Evolutionary conservation across 2,888 invertebrate genomes (phyloP), one percentile per base, ranked within the genome.

Genomic region (Syritta pipiens): DNA sequence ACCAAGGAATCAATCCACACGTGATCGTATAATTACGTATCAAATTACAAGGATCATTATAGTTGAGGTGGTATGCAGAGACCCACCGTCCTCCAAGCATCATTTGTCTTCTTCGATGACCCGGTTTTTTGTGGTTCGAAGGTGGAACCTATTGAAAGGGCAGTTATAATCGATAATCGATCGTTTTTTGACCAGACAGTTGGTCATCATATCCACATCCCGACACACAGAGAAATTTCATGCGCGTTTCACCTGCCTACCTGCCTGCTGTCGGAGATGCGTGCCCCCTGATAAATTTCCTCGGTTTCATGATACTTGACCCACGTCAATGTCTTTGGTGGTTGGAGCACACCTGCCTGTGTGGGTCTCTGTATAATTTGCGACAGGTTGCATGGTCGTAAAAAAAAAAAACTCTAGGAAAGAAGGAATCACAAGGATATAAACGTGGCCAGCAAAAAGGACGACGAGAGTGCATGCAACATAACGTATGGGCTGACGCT

Each of bases 131-230:
- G 1, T 3, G 2, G 40, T 40, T 20, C 10, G 49, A 53, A 63
- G 53, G 42, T 53, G 77, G 42, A 42, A 49, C 49, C 35, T 26
- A 63, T 46, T 63, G 46, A 53, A 51, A 76, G 49, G 57, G 51
- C 57, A 37, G 49, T 51, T 55, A 60, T 60, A 60, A 55, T 77
- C 77, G 72, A 77, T 77, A 77, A 77, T 77, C 72, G 77, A 77
- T 72, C 77, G 72, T 72, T n/a, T n/a, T n/a, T 72, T 77, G 77
- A 46, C 65, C 72, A 72, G 77, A 77, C 77, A 77, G 65, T 77
- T 72, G 77, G 77, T 77, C 59, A 77, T 65, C 71, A 35, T 48
- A 32, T 3, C 10, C 26, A 20, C 48, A 42, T 49, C 59, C 35
- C n/a, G 37, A 12, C 10, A 37, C 30, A 12, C 7, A 22, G 53